Base-by-base conservation (phyloP, 2,888 invertebrate species). In the Stramonita haemastoma region DNA sequence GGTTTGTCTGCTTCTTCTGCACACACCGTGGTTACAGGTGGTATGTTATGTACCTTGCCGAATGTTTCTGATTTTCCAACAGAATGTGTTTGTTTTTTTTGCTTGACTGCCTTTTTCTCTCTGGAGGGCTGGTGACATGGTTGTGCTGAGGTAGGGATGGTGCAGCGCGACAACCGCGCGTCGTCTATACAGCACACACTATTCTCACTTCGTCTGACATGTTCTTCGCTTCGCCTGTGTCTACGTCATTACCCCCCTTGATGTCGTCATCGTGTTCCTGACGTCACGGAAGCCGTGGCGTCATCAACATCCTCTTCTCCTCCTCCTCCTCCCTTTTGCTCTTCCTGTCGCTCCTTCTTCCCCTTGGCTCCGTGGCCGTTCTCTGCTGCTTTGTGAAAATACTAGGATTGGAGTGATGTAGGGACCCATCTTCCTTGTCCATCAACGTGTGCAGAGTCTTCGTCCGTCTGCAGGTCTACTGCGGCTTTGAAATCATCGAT, bases 221-320 rank as follows among this genome's bases (percentile, higher is more conserved):
- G 60, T 73, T 29, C 26, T 73, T 73, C 26, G 73, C 73, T 26
- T 83, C 83, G 83, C 36, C 83, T 83, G 36, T 46, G 34, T 8
- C 83, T 83, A 83, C 83, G 83, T 83, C 83, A 83, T 26, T 46
- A 8, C 79, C 34, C 15, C 81, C 83, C 11, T 83, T 83, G 83
- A 26, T 83, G 83, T 83, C 83, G 83, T 83, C 83, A 83, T 83
- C 83, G 26, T 83, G 32, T 34, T 46, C 83, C 83, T 83, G 83
- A 83, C 46, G 83, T 83, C 83, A 46, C 73, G 73, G 73, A 22
- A 73, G 73, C 73, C 73, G 73, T 73, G 73, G 26, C 73, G 73
- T 73, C 73, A 73, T 11, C 73, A 22, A 73, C 73, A n/a, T 46
- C 2, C 46, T 60, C 19, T 60, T n/a, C n/a, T 60, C 19, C 2